These are phyloP conservation scores for Abrostola triplasia DNA, from an alignment of 2,888 invertebrate species.

Conservation along the genomic window DNA sequence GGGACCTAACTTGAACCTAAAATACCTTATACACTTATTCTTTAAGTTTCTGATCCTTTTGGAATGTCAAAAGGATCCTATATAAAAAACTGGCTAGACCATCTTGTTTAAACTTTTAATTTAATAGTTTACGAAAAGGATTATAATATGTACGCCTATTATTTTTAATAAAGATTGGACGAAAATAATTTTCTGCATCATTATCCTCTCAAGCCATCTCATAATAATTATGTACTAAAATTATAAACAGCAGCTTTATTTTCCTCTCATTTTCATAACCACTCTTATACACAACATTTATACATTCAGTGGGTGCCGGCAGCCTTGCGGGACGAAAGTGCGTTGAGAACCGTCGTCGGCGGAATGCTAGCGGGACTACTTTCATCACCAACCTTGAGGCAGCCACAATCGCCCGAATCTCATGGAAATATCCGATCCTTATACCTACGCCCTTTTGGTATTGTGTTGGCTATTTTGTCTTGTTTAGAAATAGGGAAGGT, in stretches of 20 bases:
- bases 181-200: background rate
- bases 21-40: no score
- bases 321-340: slow-evolving; percentile 83
- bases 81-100: no score
- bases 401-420: slow-evolving; percentile 66
- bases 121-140: no score
- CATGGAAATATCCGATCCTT: slow-evolving; percentile 63
- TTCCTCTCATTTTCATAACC: slow-evolving; percentile 42
- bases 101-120: no score
- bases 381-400: slow-evolving; percentile 68
- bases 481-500: slow-evolving; percentile 33
- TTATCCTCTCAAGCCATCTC: background rate
- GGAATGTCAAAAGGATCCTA: no score
- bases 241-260: slow-evolving; percentile 20
- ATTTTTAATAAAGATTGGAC: no score
- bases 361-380: slow-evolving; percentile 79
- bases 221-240: slow-evolving; percentile 2
- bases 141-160: no score
- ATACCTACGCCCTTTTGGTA: slow-evolving; percentile 53
- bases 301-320: slow-evolving; percentile 54
- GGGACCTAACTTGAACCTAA: no score
- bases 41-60: no score
- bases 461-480: slow-evolving; percentile 17
- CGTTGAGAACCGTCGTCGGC: slow-evolving; percentile 62
- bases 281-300: slow-evolving; percentile 33